Conservation (phyloP, 2,797 vertebrate species). For the Cryptoprocta ferox region DNA sequence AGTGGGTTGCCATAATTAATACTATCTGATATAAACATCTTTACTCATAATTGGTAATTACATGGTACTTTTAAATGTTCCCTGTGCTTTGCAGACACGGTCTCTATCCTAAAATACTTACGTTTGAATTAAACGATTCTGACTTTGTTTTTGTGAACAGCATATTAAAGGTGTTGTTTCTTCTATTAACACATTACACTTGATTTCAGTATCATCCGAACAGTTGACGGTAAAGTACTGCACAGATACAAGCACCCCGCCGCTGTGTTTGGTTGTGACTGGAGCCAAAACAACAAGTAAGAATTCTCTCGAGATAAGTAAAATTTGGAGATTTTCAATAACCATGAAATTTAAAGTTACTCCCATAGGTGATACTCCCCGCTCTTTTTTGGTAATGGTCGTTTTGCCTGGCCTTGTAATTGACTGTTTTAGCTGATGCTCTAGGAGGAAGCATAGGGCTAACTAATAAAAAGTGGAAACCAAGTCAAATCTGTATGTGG, state of each 20-base stretch:
- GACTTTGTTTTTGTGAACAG: constrained; percentile 24
- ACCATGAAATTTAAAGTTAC: background rate
- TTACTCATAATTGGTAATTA: background rate
- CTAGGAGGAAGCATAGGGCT: background rate
- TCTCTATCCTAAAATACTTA: background rate
- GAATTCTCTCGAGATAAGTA: constrained; percentile 64
- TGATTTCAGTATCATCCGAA: constrained; percentile 94
- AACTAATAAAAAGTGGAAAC: background rate
- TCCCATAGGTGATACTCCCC: background rate
- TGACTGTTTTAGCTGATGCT: background rate
- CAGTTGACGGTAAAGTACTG: constrained; percentile 95
- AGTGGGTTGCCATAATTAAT: background rate
- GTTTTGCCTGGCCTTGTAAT: background rate
- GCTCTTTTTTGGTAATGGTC: background rate
- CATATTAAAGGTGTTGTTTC: background rate
- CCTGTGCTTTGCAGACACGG: background rate
- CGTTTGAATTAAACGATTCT: background rate
- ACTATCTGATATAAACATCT: background rate
- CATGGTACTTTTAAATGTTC: background rate
- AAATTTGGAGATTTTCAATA: background rate
- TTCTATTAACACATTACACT: constrained; percentile 65
- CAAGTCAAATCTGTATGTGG: background rate
- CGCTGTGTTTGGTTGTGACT: constrained; percentile 98
- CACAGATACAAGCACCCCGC: constrained; percentile 98
- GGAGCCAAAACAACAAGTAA: constrained; percentile 99